These are phyloP conservation scores for Coryphaenoides rupestris DNA, from an alignment of 2,113 vertebrate genomes.

Conservation along the genomic window DNA sequence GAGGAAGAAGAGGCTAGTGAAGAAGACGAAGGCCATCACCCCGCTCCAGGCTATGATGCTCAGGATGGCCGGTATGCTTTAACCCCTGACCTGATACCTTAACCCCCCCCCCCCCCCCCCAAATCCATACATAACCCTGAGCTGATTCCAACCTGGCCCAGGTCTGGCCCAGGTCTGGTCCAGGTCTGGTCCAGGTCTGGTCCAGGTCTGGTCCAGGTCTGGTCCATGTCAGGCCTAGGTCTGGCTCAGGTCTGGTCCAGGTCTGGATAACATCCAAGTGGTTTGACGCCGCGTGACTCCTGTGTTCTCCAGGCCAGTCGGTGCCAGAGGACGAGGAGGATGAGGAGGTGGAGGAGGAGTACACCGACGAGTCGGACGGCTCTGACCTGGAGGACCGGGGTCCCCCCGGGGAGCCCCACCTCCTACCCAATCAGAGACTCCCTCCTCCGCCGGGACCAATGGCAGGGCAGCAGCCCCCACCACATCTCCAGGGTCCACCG, in stretches of 20 bases:
- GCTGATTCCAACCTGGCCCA: no score
- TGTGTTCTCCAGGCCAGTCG: constrained; percentile 83
- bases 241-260: no score
- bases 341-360: constrained; percentile 88
- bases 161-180: no score
- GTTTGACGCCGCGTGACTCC: background rate
- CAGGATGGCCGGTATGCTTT: constrained; percentile 82
- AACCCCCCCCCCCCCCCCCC: no score
- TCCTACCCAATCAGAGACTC: constrained; percentile 61
- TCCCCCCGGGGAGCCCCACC: constrained; percentile 56
- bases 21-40: constrained; percentile 91
- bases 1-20: constrained; percentile 86
- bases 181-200: no score
- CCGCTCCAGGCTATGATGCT: constrained; percentile 99
- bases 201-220: no score
- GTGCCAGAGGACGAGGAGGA: constrained; percentile 89
- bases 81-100: background rate
- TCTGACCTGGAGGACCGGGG: constrained; percentile 78
- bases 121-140: no score
- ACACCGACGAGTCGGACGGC: constrained; percentile 84
- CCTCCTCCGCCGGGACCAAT: constrained; percentile 60
- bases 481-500: constrained; percentile 87
- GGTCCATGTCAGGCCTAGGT: no score
- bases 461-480: constrained; percentile 60
- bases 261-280: no score